Conservation (phyloP, 2,113 vertebrate genomes). For the Notarius quadriscutis region DNA sequence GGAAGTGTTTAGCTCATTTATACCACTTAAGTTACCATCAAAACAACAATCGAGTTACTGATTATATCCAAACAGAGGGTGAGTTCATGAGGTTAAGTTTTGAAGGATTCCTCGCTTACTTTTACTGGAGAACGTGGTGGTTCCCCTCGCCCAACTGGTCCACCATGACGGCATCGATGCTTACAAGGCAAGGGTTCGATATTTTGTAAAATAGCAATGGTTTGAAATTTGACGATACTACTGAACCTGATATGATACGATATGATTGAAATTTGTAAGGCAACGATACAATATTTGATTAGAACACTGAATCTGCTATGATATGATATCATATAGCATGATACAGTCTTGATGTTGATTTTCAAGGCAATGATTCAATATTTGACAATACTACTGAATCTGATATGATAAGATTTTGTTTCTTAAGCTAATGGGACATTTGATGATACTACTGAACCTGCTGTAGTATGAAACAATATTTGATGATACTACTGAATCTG, state of each 20-base stretch:
- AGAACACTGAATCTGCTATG: not conserved
- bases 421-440: not conserved
- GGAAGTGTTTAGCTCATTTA: not conserved
- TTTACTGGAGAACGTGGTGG: not conserved
- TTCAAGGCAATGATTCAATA: not conserved
- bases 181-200: not conserved
- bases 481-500: too few relatives aligned
- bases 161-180: not conserved
- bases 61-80: not conserved
- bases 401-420: not conserved
- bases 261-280: too few relatives aligned
- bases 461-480: too few relatives aligned
- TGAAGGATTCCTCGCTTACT: not conserved
- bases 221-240: not conserved
- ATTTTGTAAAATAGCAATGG: not conserved
- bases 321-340: not conserved
- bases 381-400: not conserved
- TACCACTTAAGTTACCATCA: not conserved
- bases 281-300: not conserved
- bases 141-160: not conserved
- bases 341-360: not conserved
- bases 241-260: not conserved
- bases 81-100: constrained; percentile 28
- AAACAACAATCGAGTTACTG: not conserved
- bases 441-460: not conserved